Evolutionary conservation across 2,113 vertebrate species (phyloP), one percentile per base, ranked within the genome.

Genomic region (Pithys albifrons): DNA sequence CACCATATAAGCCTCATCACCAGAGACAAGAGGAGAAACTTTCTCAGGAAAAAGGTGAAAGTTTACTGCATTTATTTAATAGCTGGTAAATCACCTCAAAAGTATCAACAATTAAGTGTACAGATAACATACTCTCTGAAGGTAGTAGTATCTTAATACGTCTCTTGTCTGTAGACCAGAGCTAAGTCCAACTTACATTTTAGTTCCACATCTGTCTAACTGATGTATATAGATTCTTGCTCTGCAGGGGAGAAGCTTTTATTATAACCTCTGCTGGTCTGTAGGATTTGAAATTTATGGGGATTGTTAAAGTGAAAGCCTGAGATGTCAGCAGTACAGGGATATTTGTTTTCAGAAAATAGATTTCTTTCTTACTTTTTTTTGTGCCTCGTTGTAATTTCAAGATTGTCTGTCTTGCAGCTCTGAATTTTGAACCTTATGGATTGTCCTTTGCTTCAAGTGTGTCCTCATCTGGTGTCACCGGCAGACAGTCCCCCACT

Each of bases 1-100:
- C 99, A 76, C 99, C 99, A 0, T 99, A 99, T 80, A 99, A 99
- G 67, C 98, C 99, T 90, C 99, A 98, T 39, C 99, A 99, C 94
- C 99, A 99, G 94, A 98, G 99, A 83, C 99, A 99, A 77, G 98
- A 99, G 88, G 99, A 99, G 73, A 98, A 97, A 51, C 95, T 99
- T 57, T 98, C 98, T 95, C 98, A 98, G 80, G 98, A 98, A 88
- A 99, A 99, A 98, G 99, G 99, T 99, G 96, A 89, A 41, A 25
- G 5, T 89, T 91, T 54, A 37, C n/a, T 85, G 27, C n/a, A 10
- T 64, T 93, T 92, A 33, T 41, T 79, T 66, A 46, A 45, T 79
- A 69, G 33, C n/a, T 91, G n/a, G 2, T 75, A 81, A 61, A 87
- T 81, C 27, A 33, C 9, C 16, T 72, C 23, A 9, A 58, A 78